Evolutionary conservation across 1,140 invertebrate genomes (phyloP), one percentile per base, ranked within the genome.

Genomic region (Heterodera schachtii): DNA sequence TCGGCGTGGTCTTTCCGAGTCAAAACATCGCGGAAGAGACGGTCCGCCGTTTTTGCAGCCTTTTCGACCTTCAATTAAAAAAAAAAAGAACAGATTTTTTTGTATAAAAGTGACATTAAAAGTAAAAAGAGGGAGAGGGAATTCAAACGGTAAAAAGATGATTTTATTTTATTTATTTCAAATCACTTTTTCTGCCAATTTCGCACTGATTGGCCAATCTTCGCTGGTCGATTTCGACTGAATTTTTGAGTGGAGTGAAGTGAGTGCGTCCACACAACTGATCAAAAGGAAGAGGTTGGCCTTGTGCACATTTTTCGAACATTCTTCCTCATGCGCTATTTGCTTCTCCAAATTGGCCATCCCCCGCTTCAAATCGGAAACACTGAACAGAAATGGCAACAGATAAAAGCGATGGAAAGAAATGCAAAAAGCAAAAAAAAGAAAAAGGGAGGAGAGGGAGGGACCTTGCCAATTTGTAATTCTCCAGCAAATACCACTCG

Each of bases 401-500:
- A 31, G 1, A 31, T 31, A 31, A 31, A 31, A 31, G 46, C 6
- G 13, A 80, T 74, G 19, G 41, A 80, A 71, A 78, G 31, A 31
- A 31, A 31, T 31, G 31, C 31, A 31, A 31, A 31, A 31, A 31
- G 31, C 31, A 31, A 31, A 31, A 31, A 31, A 31, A 31, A 31
- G 1, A 31, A 31, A 31, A 31, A 31, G 31, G 31, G 31, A 31
- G 31, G 31, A 31, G 31, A 31, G 31, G 31, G 31, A 31, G 31
- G 31, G 31, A 89, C 89, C 75, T 83, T 9, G 88, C 78, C 44
- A 83, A 57, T 90, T 95, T 94, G 91, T 99, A 96, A 91, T 98
- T 95, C 90, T 98, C 96, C 31, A 99, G 90, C 70, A 99, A 90
- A 91, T 97, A 99, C 95, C 96, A 97, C 11, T 94, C 93, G 31